Evolutionary conservation across 2,888 invertebrate genomes (phyloP), one percentile per base, ranked within the genome.

Genomic region (Holacanthella duospinosa): DNA sequence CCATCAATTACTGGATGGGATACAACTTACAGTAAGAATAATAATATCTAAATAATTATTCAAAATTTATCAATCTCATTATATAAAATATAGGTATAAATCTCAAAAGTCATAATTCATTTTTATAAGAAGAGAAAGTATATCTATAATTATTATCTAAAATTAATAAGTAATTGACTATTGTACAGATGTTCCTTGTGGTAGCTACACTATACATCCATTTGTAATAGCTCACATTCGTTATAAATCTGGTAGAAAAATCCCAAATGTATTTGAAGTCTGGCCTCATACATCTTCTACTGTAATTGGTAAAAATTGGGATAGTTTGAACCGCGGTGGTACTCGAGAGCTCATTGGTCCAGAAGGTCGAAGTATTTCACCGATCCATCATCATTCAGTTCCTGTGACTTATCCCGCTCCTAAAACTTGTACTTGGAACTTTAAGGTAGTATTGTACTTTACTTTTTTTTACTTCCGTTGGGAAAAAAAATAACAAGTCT

Each of bases 1-100:
- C 71, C 69, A 4, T 68, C 69, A 0, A 55, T 68, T n/a, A 67
- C 67, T 26, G 69, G 71, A 29, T 71, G 71, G 71, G 68, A 71
- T 54, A 71, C 71, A 2, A 65, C 65, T 53, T 71, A 71, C 66
- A 67, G 69, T 69, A n/a, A n/a, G n/a, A n/a, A n/a, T n/a, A n/a
- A n/a, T 60, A 64, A 55, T 25, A 25, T 43, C 19, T 29, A 48
- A 48, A 48, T 48, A 16, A 21, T 48, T 12, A 12, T 36, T 36
- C 16, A 12, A 12, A 12, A 12, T 36, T 36, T 16, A 36, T 36
- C 36, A 36, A 12, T 36, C 9, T 16, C 36, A 12, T 16, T 12
- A 12, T 36, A 36, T 12, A 36, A 36, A 36, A 12, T 36, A 36
- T 12, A 36, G 16, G 16, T 12, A 36, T 6, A 6, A 36, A 36